phyloP scores from a whole-genome alignment of 2,797 vertebrate genomes.

The Epinephelus awoara region DNA sequence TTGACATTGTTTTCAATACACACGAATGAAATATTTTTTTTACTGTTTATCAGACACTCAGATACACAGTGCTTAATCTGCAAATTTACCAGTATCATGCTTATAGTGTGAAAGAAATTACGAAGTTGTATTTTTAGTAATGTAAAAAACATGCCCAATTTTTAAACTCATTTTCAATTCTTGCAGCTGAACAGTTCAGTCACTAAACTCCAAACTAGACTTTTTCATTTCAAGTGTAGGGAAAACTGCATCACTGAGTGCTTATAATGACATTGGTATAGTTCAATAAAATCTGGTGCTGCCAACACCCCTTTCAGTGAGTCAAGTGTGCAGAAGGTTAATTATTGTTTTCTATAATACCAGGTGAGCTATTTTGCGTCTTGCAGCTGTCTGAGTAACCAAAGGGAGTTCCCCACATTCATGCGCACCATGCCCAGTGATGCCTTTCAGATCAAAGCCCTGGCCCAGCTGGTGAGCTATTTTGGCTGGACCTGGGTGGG shows the following conservation, averaged over 20 bases:
- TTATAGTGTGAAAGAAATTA: not conserved
- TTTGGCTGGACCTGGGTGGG: constrained; percentile 90
- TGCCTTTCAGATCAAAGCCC: constrained; percentile 79
- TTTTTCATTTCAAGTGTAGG: not conserved
- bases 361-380: constrained; percentile 90
- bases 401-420: constrained; percentile 87
- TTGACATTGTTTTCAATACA: no score
- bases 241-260: not conserved
- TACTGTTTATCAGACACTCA: no score
- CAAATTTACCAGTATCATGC: not conserved
- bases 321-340: constrained; percentile 4
- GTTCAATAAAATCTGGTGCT: constrained; percentile 12
- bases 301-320: not conserved
- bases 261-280: not conserved
- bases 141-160: not conserved
- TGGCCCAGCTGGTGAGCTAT: constrained; percentile 82
- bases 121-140: not conserved
- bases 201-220: fast-evolving
- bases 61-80: no score
- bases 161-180: not conserved
- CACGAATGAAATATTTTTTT: no score
- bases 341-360: constrained; percentile 49
- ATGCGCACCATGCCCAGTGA: constrained; percentile 87
- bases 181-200: not conserved
- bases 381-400: constrained; percentile 87